Evolutionary conservation across 2,113 vertebrate species (phyloP), one percentile per base, ranked within the genome.

Genomic region (Dasyprocta punctata): DNA sequence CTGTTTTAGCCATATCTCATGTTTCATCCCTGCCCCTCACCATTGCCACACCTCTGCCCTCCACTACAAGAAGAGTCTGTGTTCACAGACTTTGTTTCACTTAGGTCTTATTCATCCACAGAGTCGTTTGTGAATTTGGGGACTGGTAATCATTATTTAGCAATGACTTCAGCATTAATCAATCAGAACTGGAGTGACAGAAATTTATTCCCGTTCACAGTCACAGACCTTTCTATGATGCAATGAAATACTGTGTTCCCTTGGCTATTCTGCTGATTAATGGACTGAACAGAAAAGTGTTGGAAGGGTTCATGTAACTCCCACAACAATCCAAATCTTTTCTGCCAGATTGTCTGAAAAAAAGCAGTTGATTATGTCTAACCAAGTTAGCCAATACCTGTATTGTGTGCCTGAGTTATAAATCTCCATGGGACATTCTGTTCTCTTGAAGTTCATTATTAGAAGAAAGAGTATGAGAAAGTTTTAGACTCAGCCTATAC

Each of bases 161-260:
- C 87, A 83, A 87, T 92, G 96, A 95, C 87, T 88, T 97, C 87
- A 95, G 67, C 20, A 41, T 60, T 92, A 69, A 91, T 89, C 84
- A 82, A 24, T 98, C 82, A 77, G 89, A 84, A 86, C 7, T 84
- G 56, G 77, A 97, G 92, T 14, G 86, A 63, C 61, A 20, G 13
- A 94, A 85, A 93, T 96, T 88, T 92, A 58, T 94, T 95, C 78
- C 92, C 47, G 65, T 30, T 91, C 67, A 87, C 26, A 86, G 81
- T 60, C 90, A 84, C 65, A 86, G 77, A 93, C 60, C 58, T 94
- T 78, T 81, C 54, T 86, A 69, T 92, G 77, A 60, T 86, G 54
- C 11, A 86, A 17, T 0, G 0, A 78, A 95, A 41, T 73, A 88
- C 60, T 5, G 6, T 54, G 60, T 90, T 78, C 89, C 86, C 83